phyloP scores from a whole-genome alignment of 2,797 vertebrate genomes.

The Rhinatrema bivittatum region DNA sequence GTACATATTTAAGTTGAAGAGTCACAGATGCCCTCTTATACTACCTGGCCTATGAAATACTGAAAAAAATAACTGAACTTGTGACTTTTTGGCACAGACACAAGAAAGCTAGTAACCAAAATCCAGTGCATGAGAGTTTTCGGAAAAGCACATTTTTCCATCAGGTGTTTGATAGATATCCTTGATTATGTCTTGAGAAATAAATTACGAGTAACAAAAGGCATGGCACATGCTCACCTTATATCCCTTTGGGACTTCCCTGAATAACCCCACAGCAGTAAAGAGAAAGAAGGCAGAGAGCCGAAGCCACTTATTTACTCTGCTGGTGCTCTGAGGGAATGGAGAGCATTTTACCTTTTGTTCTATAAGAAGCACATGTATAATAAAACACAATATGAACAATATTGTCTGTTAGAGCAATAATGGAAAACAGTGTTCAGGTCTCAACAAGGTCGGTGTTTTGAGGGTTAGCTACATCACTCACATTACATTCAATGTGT shows the following conservation, averaged over 20 bases:
- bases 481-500: not conserved
- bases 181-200: slow-evolving; percentile 28
- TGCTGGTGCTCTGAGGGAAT: not conserved
- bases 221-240: not conserved
- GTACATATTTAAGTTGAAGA: too few species aligned
- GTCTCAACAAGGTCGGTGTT: not conserved
- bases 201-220: slow-evolving; percentile 12
- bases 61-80: too few species aligned
- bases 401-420: not conserved
- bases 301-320: not conserved
- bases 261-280: not conserved
- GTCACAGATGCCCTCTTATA: too few species aligned
- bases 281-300: not conserved
- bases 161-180: slow-evolving; percentile 25
- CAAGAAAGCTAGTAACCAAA: not conserved
- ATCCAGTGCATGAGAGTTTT: not conserved
- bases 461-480: not conserved
- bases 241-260: not conserved
- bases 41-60: too few species aligned
- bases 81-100: not conserved
- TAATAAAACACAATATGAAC: not conserved
- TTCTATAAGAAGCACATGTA: too few species aligned
- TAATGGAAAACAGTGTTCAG: too few species aligned
- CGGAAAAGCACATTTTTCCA: not conserved
- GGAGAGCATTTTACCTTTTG: not conserved